Conservation (phyloP, 1,140 invertebrate species). For the Oppia nitens region DNA sequence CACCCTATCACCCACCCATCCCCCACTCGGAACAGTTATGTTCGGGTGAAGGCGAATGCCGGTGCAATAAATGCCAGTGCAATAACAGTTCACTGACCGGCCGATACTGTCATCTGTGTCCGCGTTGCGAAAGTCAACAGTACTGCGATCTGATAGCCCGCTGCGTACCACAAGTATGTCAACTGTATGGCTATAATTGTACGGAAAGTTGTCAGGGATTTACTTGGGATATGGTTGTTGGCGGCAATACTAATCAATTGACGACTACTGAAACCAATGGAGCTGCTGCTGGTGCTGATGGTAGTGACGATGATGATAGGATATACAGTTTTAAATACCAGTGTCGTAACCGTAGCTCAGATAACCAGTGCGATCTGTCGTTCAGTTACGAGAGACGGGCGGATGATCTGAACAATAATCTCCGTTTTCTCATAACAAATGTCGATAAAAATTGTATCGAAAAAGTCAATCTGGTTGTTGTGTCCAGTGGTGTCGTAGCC, state of each 20-base stretch:
- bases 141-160: neutral
- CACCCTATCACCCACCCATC: no score
- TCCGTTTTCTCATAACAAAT: neutral
- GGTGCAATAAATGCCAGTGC: slow-evolving; percentile 14
- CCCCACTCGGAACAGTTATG: no score
- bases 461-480: slow-evolving; percentile 33
- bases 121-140: slow-evolving; percentile 1
- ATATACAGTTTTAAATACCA: neutral
- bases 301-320: neutral
- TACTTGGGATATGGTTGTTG: neutral
- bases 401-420: neutral
- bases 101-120: slow-evolving; percentile 8
- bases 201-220: neutral
- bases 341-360: neutral
- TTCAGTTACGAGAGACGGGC: neutral
- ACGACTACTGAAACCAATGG: neutral
- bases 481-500: slow-evolving; percentile 83
- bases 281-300: neutral
- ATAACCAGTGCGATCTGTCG: neutral
- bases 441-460: slow-evolving; percentile 16
- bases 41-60: slow-evolving; percentile 10
- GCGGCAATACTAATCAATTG: neutral
- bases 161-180: neutral
- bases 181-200: neutral
- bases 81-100: neutral